Evolutionary conservation across 1,140 invertebrate genomes (phyloP).

Genomic region (Trialeurodes vaporariorum): DNA sequence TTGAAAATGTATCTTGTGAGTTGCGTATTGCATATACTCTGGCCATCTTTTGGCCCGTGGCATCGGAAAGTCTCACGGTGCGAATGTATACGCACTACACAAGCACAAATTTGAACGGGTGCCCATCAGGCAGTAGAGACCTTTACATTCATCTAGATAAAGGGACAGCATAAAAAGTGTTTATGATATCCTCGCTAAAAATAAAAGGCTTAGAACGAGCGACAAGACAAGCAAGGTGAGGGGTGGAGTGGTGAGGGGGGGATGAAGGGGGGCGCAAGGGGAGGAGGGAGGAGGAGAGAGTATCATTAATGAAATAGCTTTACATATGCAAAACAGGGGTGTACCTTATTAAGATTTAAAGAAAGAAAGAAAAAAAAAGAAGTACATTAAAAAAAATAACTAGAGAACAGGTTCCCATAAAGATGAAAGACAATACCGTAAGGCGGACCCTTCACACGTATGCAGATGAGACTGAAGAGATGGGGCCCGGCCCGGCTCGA

Average conservation of each 20-base stretch:
- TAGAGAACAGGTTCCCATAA: not conserved
- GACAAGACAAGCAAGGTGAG: too few species aligned
- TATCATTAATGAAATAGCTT: not conserved
- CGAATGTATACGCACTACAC: too few species aligned
- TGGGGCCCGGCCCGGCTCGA: too few species aligned
- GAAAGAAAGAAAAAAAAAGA: not conserved
- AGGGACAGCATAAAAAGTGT: too few species aligned
- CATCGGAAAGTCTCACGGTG: too few species aligned
- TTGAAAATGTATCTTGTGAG: too few species aligned
- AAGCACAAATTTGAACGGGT: too few species aligned
- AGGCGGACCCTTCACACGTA: not conserved
- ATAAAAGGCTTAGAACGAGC: not conserved
- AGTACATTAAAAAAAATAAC: not conserved
- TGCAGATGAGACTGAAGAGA: not conserved
- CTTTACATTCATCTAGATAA: too few species aligned
- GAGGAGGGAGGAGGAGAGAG: not conserved
- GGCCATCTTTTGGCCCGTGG: too few species aligned
- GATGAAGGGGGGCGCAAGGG: not conserved
- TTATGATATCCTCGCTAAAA: not conserved
- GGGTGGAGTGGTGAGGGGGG: too few species aligned
- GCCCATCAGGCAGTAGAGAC: too few species aligned
- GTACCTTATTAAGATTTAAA: conserved; percentile 1
- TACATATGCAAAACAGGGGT: not conserved
- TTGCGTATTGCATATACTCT: too few species aligned
- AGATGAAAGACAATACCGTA: not conserved